Evolutionary conservation across 1,140 invertebrate genomes (phyloP).

Genomic region (Polypedilum vanderplanki): DNA sequence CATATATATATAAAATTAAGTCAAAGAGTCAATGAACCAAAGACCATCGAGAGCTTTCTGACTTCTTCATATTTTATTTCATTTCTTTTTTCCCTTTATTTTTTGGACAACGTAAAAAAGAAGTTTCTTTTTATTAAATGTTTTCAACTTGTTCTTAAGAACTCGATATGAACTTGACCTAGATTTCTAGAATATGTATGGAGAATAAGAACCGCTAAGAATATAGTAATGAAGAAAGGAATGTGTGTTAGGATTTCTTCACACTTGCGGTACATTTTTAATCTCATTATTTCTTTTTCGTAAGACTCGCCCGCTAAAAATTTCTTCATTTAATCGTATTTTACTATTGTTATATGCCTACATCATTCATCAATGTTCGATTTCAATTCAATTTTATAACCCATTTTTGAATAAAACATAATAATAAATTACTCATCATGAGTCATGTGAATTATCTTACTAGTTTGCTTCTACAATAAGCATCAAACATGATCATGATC

Average conservation of each 20-base stretch:
- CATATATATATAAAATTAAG: background rate
- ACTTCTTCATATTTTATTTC: too few relatives aligned
- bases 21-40: constrained; percentile 5
- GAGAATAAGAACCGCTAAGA: constrained; percentile 12
- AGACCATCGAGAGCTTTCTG: background rate
- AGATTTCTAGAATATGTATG: background rate
- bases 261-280: background rate
- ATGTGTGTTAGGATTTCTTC: background rate
- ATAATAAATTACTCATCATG: background rate
- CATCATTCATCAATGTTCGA: background rate
- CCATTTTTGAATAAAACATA: background rate
- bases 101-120: too few relatives aligned
- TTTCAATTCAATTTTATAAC: background rate
- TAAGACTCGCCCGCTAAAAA: background rate
- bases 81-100: too few relatives aligned
- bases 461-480: too few relatives aligned
- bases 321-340: background rate
- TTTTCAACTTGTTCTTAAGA: background rate
- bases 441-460: background rate
- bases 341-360: background rate
- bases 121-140: too few relatives aligned
- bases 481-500: background rate
- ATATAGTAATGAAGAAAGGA: background rate
- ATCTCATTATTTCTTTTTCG: background rate
- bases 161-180: constrained; percentile 17